Evolutionary conservation across 2,888 invertebrate genomes (phyloP).

Genomic region (Lasioglossum zephyrum): DNA sequence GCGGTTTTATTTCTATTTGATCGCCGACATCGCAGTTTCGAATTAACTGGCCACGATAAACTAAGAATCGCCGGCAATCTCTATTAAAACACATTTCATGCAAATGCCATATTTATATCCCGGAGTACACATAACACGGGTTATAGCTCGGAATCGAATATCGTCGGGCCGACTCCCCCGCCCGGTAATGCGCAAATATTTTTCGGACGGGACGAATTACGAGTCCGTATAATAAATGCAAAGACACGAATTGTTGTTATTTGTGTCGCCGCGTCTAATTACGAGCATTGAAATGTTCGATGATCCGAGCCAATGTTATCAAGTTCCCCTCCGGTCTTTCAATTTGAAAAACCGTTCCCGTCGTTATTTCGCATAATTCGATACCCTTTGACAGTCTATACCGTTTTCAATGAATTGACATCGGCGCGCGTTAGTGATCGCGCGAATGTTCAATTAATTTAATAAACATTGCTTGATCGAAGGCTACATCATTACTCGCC

Average conservation of each 20-base stretch:
- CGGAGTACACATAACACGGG: slow-evolving; percentile 12
- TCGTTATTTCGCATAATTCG: neutral
- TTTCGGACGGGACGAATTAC: slow-evolving; percentile 24
- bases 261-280: slow-evolving; percentile 36
- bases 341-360: neutral
- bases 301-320: neutral
- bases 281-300: neutral
- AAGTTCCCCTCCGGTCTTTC: neutral
- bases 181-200: slow-evolving; percentile 44
- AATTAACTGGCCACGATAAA: neutral
- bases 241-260: slow-evolving; percentile 61
- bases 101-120: slow-evolving; percentile 4
- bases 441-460: neutral
- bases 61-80: neutral
- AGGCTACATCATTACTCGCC: slow-evolving; percentile 27
- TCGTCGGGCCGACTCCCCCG: neutral
- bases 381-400: neutral
- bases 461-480: slow-evolving; percentile 29
- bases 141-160: neutral
- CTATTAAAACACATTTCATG: slow-evolving; percentile 5
- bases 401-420: neutral
- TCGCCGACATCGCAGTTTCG: neutral
- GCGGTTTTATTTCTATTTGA: neutral
- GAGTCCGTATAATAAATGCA: slow-evolving; percentile 60
- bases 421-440: neutral